Conservation (phyloP, 2,888 invertebrate genomes). For the Troides helena region DNA sequence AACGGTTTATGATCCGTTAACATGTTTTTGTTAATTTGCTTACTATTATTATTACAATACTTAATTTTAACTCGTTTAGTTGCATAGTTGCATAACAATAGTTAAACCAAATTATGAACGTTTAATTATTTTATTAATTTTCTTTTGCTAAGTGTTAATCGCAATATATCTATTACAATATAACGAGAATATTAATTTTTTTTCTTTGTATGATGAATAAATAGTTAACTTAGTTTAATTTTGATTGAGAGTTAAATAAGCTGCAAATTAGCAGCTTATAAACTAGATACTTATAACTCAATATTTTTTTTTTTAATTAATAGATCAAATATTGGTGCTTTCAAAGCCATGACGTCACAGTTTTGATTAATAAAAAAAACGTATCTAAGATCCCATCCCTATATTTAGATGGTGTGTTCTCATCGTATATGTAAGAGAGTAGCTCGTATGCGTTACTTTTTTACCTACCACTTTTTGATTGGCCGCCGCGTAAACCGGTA, state of each 20-base stretch:
- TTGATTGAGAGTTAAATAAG: too few relatives aligned
- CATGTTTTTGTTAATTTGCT: too few relatives aligned
- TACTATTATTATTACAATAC: too few relatives aligned
- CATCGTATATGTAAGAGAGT: not conserved
- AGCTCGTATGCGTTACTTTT: conserved; percentile 29
- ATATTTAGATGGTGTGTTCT: not conserved
- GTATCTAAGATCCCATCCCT: not conserved
- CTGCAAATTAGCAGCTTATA: too few relatives aligned
- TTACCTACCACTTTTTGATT: conserved; percentile 60
- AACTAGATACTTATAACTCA: not conserved
- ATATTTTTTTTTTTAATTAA: not conserved
- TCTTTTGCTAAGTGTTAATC: not conserved
- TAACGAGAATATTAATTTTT: too few relatives aligned
- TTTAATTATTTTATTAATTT: too few relatives aligned
- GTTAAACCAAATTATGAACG: not conserved
- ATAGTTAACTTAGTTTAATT: not conserved
- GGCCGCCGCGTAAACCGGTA: conserved; percentile 78
- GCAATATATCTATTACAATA: too few relatives aligned
- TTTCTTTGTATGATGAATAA: not conserved
- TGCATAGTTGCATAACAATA: not conserved
- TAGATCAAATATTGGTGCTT: not conserved
- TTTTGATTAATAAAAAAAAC: not conserved
- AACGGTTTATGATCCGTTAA: too few relatives aligned
- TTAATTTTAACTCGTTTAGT: too few relatives aligned
- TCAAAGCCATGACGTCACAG: not conserved